Conservation (phyloP, 2,797 vertebrate species). For the Cyclopterus lumpus region DNA sequence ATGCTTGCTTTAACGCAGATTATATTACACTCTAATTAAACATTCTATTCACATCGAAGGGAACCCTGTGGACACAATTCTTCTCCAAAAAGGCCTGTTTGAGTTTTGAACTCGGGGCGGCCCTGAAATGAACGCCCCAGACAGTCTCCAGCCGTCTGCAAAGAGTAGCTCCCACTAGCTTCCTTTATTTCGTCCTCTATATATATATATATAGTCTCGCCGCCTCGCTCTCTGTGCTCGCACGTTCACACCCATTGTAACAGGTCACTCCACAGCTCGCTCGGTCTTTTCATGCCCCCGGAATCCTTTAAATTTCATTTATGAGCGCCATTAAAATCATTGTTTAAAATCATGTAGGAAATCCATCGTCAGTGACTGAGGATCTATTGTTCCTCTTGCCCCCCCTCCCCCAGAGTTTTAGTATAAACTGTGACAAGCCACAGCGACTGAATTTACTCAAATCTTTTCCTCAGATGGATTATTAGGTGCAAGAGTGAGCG, state of each 20-base stretch:
- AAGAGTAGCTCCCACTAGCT: conserved; percentile 73
- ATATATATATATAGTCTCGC: conserved; percentile 57
- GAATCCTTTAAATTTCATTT: conserved; percentile 76
- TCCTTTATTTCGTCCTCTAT: conserved; percentile 60
- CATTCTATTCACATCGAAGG: conserved; percentile 83
- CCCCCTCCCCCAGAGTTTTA: conserved; percentile 45
- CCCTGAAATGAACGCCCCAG: conserved; percentile 79
- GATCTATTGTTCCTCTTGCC: conserved; percentile 55
- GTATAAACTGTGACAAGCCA: conserved; percentile 73
- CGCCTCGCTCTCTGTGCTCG: conserved; percentile 42
- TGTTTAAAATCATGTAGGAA: conserved; percentile 81
- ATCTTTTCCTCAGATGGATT: conserved; percentile 50
- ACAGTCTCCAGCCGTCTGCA: conserved; percentile 81
- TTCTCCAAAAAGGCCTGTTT: conserved; percentile 83
- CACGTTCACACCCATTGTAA: conserved; percentile 72
- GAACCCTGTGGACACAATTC: conserved; percentile 84
- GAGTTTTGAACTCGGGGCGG: conserved; percentile 84
- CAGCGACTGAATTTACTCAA: conserved; percentile 54
- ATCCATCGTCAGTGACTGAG: conserved; percentile 65
- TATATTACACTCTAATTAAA: conserved; percentile 91
- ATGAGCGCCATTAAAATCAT: conserved; percentile 80
- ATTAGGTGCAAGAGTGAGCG: conserved; percentile 45
- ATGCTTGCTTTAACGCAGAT: conserved; percentile 88
- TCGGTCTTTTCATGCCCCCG: conserved; percentile 70
- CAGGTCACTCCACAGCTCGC: conserved; percentile 54